A percentile compares a stretch with the other conserved stretches of the same genome.
phyloP scores from a whole-genome alignment of 2,888 invertebrate genomes.

The Drosophila koepferae region DNA sequence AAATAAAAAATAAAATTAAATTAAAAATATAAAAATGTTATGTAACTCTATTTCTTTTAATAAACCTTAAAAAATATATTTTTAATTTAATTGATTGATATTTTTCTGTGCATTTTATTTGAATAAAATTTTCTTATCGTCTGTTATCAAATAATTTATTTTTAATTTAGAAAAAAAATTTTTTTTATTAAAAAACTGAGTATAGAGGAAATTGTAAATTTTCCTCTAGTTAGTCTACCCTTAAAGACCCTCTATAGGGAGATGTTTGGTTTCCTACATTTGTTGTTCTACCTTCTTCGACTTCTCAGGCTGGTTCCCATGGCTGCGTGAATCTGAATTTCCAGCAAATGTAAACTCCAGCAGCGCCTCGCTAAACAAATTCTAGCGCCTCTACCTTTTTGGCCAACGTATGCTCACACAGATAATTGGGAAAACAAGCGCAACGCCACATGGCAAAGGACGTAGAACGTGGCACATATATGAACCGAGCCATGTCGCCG shows the following conservation, averaged over 20 bases:
- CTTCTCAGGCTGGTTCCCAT: constrained; percentile 48
- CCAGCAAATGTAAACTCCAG: constrained; percentile 41
- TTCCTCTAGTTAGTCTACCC: background rate
- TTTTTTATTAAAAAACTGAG: no score
- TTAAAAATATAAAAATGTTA: no score
- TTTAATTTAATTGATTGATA: no score
- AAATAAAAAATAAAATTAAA: no score
- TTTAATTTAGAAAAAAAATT: no score
- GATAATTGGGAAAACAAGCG: constrained; percentile 65
- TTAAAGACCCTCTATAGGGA: background rate
- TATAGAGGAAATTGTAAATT: no score
- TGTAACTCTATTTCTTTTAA: no score
- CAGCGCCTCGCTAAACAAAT: constrained; percentile 63
- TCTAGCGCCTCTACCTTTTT: constrained; percentile 68
- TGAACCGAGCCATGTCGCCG: constrained; percentile 44
- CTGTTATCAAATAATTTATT: no score
- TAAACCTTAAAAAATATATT: no score
- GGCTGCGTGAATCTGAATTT: constrained; percentile 16
- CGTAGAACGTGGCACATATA: constrained; percentile 20
- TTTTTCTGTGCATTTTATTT: no score
- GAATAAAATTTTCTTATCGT: no score
- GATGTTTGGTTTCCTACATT: background rate
- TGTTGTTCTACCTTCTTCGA: constrained; percentile 63
- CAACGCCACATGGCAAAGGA: constrained; percentile 37
- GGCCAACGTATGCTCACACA: constrained; percentile 40